Evolutionary conservation across 2,797 vertebrate species (phyloP).

Genomic region (Hypotaenidia okinawae): DNA sequence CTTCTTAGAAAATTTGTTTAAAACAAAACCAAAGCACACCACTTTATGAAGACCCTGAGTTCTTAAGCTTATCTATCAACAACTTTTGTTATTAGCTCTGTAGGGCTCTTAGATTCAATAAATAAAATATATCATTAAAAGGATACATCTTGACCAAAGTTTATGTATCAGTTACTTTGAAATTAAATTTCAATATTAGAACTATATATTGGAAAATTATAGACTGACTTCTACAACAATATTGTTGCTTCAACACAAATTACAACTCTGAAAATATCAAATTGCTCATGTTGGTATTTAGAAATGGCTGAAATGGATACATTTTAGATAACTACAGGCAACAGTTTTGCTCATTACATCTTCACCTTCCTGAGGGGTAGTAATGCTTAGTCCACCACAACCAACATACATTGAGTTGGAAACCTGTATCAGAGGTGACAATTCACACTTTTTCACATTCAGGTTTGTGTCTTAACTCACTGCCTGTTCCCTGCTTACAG

Average conservation of each 20-base stretch:
- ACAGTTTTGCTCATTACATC: not conserved
- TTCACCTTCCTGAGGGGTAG: not conserved
- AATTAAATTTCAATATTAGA: not conserved
- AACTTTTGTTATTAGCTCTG: not conserved
- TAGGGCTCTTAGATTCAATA: not conserved
- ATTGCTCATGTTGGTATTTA: not conserved
- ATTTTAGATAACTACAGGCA: not conserved
- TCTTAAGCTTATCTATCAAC: not conserved
- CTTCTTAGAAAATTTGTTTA: not conserved
- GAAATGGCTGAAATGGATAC: not conserved
- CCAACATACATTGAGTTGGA: not conserved
- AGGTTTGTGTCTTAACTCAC: not conserved
- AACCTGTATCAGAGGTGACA: not conserved
- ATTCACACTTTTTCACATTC: not conserved
- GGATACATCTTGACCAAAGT: not conserved
- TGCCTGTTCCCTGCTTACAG: not conserved
- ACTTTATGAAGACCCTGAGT: not conserved
- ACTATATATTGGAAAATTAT: not conserved
- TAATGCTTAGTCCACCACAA: not conserved
- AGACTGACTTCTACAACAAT: not conserved
- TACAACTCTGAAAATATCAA: not conserved
- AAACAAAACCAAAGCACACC: not conserved
- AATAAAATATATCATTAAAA: not conserved
- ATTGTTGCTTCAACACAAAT: not conserved
- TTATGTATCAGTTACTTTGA: not conserved